These are phyloP conservation scores for Antigone vipio DNA, from an alignment of 2,113 vertebrate genomes.

Conservation along the genomic window DNA sequence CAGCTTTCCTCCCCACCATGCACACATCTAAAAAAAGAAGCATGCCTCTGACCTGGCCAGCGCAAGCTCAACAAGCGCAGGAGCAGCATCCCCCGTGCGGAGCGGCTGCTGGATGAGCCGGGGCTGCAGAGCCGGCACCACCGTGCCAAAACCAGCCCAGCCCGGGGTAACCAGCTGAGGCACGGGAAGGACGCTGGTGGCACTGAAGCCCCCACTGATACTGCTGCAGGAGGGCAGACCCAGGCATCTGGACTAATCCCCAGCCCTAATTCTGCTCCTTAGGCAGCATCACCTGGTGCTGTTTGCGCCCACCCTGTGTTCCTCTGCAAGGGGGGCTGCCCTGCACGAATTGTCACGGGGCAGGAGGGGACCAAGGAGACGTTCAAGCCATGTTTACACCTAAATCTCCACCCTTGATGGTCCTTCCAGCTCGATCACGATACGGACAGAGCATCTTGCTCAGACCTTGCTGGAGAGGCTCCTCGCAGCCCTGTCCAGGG, in stretches of 20 bases:
- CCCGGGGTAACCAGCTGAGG: fast-evolving
- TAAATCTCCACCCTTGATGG: background rate
- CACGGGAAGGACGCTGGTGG: fast-evolving
- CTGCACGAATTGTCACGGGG: fast-evolving
- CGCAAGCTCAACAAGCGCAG: background rate
- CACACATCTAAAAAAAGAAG: background rate
- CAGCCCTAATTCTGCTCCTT: background rate
- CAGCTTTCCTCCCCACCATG: background rate
- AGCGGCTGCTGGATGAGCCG: fast-evolving
- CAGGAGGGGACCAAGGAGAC: background rate
- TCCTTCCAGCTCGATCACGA: background rate
- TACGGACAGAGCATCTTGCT: fast-evolving
- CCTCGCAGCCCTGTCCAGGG: background rate
- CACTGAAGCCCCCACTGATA: fast-evolving
- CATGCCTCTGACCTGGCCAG: background rate
- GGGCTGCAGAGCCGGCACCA: background rate
- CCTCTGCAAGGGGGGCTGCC: background rate
- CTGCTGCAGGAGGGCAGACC: background rate
- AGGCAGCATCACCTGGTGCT: background rate
- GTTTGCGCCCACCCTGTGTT: background rate
- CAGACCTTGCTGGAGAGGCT: background rate
- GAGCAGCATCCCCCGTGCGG: background rate
- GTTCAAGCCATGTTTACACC: fast-evolving
- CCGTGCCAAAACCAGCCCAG: background rate
- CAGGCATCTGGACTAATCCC: background rate